Conservation (phyloP, 2,113 vertebrate genomes). For the Lepisosteus osseus region DNA sequence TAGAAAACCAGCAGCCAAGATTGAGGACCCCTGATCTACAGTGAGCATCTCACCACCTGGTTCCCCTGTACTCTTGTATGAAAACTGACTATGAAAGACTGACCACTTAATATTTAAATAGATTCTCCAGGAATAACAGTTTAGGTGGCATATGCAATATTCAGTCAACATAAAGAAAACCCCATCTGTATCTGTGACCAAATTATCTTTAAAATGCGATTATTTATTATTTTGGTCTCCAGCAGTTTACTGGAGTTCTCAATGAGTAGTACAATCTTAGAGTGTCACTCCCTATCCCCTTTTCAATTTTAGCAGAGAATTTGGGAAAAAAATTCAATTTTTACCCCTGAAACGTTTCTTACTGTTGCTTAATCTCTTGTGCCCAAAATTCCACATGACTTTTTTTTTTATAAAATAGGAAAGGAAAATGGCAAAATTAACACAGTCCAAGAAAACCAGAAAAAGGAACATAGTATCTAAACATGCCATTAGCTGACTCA, state of each 20-base stretch:
- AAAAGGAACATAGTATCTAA: slow-evolving; percentile 37
- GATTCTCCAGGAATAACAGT: too few species aligned
- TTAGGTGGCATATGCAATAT: too few species aligned
- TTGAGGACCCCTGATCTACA: too few species aligned
- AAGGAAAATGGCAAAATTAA: slow-evolving; percentile 47
- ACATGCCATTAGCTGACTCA: slow-evolving; percentile 52
- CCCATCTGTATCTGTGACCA: slow-evolving; percentile 55
- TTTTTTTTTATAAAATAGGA: not conserved
- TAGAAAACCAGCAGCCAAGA: too few species aligned
- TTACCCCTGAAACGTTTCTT: slow-evolving; percentile 13
- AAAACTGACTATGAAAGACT: too few species aligned
- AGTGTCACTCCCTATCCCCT: not conserved
- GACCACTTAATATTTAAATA: too few species aligned
- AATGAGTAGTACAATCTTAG: not conserved
- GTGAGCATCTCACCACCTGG: too few species aligned
- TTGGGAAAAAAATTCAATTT: slow-evolving; percentile 22
- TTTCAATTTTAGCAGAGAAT: slow-evolving; percentile 23
- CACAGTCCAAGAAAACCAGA: slow-evolving; percentile 18
- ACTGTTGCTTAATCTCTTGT: slow-evolving; percentile 5
- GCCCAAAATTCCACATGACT: too few species aligned
- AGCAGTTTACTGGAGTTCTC: slow-evolving; percentile 19
- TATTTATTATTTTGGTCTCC: slow-evolving; percentile 1
- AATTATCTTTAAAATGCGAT: slow-evolving; percentile 39
- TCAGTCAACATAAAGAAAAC: slow-evolving; percentile 3
- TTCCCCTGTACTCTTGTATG: too few species aligned